Conservation (phyloP, 2,797 vertebrate species). For the Tympanoctomys barrerae region DNA sequence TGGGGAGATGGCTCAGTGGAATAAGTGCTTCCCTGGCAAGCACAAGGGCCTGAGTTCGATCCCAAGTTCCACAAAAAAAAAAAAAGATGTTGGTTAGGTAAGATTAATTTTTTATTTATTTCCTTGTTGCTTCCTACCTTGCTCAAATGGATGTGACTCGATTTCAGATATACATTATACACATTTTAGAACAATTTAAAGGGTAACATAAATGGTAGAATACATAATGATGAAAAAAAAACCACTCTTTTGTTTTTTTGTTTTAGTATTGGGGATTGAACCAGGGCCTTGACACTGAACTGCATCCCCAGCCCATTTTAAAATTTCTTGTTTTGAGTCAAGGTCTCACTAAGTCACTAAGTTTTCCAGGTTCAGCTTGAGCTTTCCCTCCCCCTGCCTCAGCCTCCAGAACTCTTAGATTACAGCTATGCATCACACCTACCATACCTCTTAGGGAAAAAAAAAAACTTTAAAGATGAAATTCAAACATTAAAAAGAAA, state of each 20-base stretch:
- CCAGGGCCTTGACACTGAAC: not conserved
- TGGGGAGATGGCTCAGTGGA: no score
- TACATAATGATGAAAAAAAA: not conserved
- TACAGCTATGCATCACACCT: not conserved
- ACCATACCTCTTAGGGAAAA: not conserved
- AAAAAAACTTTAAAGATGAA: not conserved
- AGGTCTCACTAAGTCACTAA: not conserved
- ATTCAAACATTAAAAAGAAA: slow-evolving; percentile 6
- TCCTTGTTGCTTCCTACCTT: not conserved
- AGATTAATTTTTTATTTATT: slow-evolving; percentile 9
- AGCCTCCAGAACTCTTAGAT: not conserved
- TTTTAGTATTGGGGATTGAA: not conserved
- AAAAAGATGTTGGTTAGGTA: not conserved
- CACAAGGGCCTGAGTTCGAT: no score
- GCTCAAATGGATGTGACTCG: not conserved
- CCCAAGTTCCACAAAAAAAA: no score
- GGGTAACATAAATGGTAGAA: not conserved
- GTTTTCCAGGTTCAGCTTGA: not conserved
- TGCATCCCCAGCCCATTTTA: not conserved
- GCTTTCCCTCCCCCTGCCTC: not conserved
- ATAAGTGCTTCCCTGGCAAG: no score
- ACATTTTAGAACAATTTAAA: not conserved
- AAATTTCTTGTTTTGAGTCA: not conserved
- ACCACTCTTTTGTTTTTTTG: not conserved
- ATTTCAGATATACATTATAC: not conserved